Conservation (phyloP, 2,888 invertebrate species). For the Mylabris sibirica region DNA sequence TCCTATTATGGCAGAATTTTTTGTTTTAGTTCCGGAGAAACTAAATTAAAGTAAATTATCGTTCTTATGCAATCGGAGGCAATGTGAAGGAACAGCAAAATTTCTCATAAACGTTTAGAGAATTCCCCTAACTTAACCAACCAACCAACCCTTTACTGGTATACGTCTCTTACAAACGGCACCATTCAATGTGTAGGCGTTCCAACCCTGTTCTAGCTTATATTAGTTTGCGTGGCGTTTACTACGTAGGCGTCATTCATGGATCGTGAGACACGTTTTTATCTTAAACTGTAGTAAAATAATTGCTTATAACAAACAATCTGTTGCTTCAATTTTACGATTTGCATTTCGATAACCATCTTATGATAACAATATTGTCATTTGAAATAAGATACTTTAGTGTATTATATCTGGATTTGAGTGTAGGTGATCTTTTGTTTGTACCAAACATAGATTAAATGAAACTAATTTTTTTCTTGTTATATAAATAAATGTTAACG, state of each 20-base stretch:
- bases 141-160: background rate
- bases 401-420: background rate
- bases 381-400: background rate
- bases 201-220: conserved; percentile 37
- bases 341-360: background rate
- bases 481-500: no score
- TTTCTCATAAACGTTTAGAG: conserved; percentile 8
- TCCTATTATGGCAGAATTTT: background rate
- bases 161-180: conserved; percentile 32
- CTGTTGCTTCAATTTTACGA: conserved; percentile 23
- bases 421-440: background rate
- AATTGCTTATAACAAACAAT: conserved; percentile 33
- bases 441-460: background rate
- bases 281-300: conserved; percentile 21
- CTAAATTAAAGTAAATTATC: conserved; percentile 8
- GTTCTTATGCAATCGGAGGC: background rate
- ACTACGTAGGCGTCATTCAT: conserved; percentile 41
- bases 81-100: background rate
- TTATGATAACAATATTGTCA: background rate
- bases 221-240: conserved; percentile 35
- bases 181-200: conserved; percentile 41
- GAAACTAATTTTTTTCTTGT: background rate
- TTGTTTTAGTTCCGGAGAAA: background rate
- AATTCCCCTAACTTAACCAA: background rate
- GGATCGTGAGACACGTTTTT: conserved; percentile 34